Evolutionary conservation across 2,888 invertebrate species (phyloP), one percentile per base, ranked within the genome.

Genomic region (Machimus atricapillus): DNA sequence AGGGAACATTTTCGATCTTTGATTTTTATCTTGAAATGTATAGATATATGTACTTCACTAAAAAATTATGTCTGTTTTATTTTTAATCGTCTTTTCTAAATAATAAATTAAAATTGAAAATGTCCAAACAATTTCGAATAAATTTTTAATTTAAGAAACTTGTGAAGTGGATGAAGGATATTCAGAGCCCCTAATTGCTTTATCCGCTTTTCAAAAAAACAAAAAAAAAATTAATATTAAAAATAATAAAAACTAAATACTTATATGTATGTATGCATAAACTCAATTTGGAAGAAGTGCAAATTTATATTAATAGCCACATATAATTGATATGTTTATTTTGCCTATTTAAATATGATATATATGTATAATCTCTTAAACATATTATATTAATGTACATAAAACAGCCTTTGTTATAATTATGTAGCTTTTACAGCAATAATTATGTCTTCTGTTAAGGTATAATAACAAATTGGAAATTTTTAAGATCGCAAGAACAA

Each of bases 171-270:
- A 76, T 76, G 27, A 76, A 76, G 34, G 27, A 76, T 16, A 40
- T 76, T 76, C 76, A 76, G 76, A 76, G 76, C 76, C 76, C 76
- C 76, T 66, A 23, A 37, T 76, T 27, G 34, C 40, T 76, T 76
- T 40, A 76, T 76, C 76, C 76, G 40, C 40, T 76, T 76, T 76
- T 34, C 76, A 76, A 76, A 34, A 19, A 76, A 76, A 0, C 16
- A 27, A 46, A 76, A n/a, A 40, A 12, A 12, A 34, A 34, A 34
- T 34, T 9, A n/a, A n/a, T n/a, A n/a, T n/a, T n/a, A n/a, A n/a
- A n/a, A n/a, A n/a, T n/a, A n/a, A n/a, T n/a, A n/a, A n/a, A n/a
- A n/a, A n/a, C n/a, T n/a, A n/a, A n/a, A n/a, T n/a, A n/a, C n/a
- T n/a, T n/a, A n/a, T n/a, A n/a, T n/a, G n/a, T n/a, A n/a, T n/a